These are phyloP conservation scores for Tenthredo mesomela DNA, from an alignment of 2,888 invertebrate genomes.

Conservation along the genomic window DNA sequence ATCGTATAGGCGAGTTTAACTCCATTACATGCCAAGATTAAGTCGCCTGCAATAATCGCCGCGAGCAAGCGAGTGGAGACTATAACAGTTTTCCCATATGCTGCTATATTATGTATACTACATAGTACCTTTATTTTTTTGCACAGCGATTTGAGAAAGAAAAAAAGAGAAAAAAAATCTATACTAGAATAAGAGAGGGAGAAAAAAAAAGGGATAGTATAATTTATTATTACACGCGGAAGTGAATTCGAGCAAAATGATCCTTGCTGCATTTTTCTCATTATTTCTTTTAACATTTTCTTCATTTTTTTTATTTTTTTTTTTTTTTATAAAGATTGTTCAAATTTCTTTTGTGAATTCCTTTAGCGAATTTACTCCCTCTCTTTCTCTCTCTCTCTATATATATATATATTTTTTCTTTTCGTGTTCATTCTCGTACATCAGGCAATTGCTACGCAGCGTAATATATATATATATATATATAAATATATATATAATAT, in stretches of 20 bases:
- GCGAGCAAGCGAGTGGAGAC: not conserved
- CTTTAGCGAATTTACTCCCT: not conserved
- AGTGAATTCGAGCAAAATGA: too few relatives aligned
- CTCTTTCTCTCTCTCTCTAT: not conserved
- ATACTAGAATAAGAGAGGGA: too few relatives aligned
- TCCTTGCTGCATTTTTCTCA: too few relatives aligned
- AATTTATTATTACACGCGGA: too few relatives aligned
- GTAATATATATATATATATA: not conserved
- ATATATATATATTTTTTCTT: not conserved
- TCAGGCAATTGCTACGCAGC: not conserved
- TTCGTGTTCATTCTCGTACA: not conserved
- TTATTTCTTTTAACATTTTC: too few relatives aligned
- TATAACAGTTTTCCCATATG: not conserved
- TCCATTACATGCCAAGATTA: not conserved
- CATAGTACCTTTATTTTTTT: not conserved
- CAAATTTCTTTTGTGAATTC: not conserved
- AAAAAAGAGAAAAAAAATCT: too few relatives aligned
- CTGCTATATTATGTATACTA: not conserved
- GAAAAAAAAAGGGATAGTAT: too few relatives aligned
- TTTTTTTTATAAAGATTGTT: not conserved
- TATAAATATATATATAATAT: not conserved
- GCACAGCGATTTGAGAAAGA: too few relatives aligned
- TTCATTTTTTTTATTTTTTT: not conserved
- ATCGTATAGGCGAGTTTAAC: not conserved
- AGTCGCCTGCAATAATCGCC: not conserved